Evolutionary conservation across 2,888 invertebrate species (phyloP).

Genomic region (Nudaria mundana): DNA sequence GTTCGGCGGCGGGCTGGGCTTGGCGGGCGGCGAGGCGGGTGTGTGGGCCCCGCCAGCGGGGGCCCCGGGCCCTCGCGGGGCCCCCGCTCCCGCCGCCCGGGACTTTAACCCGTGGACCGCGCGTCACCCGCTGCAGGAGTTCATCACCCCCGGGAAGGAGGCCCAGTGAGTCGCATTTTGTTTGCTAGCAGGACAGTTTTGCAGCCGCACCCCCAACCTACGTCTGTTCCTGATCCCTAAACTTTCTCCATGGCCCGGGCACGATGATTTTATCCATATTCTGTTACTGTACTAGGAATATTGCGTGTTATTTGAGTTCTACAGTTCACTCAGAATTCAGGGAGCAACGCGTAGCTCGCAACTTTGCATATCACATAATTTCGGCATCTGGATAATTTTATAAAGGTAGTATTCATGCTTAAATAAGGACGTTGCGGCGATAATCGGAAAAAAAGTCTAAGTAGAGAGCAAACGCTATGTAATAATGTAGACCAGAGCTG

Average conservation of each 20-base stretch:
- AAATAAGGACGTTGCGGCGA: no score
- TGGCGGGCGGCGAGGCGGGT: slow-evolving; percentile 36
- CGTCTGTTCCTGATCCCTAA: not conserved
- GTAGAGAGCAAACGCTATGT: no score
- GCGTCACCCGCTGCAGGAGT: slow-evolving; percentile 63
- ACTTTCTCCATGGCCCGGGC: not conserved
- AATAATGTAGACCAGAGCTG: no score
- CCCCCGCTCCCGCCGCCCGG: slow-evolving; percentile 31
- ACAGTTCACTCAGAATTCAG: no score
- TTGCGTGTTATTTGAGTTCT: no score
- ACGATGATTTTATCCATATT: no score
- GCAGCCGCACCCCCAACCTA: slow-evolving; percentile 1
- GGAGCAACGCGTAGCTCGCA: no score
- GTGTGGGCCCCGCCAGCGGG: slow-evolving; percentile 50
- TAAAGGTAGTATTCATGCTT: no score
- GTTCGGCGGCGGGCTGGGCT: slow-evolving; percentile 32
- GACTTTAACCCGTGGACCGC: slow-evolving; percentile 74
- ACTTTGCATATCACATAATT: no score
- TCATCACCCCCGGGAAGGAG: slow-evolving; percentile 49
- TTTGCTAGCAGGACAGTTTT: slow-evolving; percentile 20
- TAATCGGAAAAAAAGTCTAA: no score
- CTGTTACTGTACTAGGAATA: no score
- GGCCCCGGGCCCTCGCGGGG: slow-evolving; percentile 24
- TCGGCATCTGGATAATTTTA: no score
- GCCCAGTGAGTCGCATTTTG: slow-evolving; percentile 43